These are phyloP conservation scores for Phaonia tiefii DNA, from an alignment of 2,888 invertebrate species.

Conservation along the genomic window DNA sequence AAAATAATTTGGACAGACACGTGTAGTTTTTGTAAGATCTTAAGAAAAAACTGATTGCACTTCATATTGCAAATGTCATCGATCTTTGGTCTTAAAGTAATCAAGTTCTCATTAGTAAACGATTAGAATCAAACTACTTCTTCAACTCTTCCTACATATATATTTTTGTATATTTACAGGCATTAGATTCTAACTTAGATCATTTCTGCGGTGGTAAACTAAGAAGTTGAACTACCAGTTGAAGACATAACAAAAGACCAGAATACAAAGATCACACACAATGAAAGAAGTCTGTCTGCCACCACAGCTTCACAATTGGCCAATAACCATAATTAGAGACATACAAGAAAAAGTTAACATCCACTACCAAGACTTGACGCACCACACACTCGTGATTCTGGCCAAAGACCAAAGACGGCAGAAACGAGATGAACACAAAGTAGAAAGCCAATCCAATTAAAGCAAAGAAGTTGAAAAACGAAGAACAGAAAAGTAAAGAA, in stretches of 20 bases:
- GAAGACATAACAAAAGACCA: constrained; percentile 9
- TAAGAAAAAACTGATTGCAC: too few species aligned
- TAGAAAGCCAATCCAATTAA: constrained; percentile 31
- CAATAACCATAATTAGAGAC: constrained; percentile 33
- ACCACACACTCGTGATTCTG: constrained; percentile 12
- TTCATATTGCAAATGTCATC: too few species aligned
- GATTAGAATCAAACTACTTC: too few species aligned
- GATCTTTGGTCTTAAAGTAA: too few species aligned
- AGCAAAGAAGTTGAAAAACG: background rate
- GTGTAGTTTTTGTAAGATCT: too few species aligned
- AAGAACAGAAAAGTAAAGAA: background rate
- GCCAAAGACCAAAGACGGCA: background rate
- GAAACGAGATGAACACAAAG: background rate
- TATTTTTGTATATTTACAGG: too few species aligned
- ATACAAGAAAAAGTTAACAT: background rate
- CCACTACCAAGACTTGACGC: constrained; percentile 3
- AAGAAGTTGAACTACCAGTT: background rate
- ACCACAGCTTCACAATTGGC: constrained; percentile 3
- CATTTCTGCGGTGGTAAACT: too few species aligned
- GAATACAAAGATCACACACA: constrained; percentile 2
- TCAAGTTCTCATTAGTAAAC: too few species aligned
- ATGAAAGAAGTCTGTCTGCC: constrained; percentile 20
- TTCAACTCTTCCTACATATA: too few species aligned
- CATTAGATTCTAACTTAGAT: too few species aligned
- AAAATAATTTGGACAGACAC: too few species aligned